These are phyloP conservation scores for Rhingia campestris DNA, from an alignment of 2,888 invertebrate genomes.

Conservation along the genomic window DNA sequence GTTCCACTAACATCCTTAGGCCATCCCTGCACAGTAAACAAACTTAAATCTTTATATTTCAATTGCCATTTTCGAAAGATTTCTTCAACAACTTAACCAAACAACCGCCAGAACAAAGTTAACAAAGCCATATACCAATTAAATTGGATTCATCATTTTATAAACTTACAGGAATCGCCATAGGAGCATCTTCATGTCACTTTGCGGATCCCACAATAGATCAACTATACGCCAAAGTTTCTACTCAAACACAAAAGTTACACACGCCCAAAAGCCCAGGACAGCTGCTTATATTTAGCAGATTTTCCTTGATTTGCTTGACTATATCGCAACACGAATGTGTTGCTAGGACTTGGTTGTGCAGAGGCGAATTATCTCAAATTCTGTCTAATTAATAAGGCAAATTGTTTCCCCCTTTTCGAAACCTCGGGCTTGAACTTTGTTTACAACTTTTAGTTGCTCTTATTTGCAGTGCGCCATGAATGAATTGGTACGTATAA, in stretches of 20 bases:
- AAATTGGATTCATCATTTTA: slow-evolving; percentile 7
- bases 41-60: no score
- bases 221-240: slow-evolving; percentile 50
- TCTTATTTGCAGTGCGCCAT: slow-evolving; percentile 13
- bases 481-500: not conserved
- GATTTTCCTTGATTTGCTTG: slow-evolving; percentile 55
- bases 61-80: no score
- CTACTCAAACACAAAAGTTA: slow-evolving; percentile 49
- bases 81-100: no score
- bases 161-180: slow-evolving; percentile 4
- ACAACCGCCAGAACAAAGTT: no score
- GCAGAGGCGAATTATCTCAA: slow-evolving; percentile 53
- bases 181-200: slow-evolving; percentile 16
- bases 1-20: no score
- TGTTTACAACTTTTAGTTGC: slow-evolving; percentile 48
- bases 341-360: slow-evolving; percentile 47
- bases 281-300: slow-evolving; percentile 34
- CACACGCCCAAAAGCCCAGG: slow-evolving; percentile 9
- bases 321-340: slow-evolving; percentile 28
- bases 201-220: slow-evolving; percentile 27
- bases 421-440: slow-evolving; percentile 48
- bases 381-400: slow-evolving; percentile 68
- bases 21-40: no score
- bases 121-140: no score
- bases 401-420: slow-evolving; percentile 60